Conservation (phyloP, 2,888 invertebrate species). For the Adela reaumurella region DNA sequence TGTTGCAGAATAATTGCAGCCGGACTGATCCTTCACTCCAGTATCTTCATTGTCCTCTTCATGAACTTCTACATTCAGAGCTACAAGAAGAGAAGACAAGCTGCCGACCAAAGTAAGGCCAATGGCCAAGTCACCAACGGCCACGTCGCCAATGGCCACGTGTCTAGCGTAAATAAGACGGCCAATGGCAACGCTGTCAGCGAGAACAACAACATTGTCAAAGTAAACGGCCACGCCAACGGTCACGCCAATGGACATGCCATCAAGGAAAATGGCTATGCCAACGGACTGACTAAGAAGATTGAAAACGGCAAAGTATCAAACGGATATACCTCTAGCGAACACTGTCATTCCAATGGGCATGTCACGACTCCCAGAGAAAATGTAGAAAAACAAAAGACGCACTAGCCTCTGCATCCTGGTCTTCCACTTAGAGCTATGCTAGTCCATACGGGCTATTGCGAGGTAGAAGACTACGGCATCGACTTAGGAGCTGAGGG, state of each 20-base stretch:
- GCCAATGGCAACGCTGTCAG: constrained; percentile 12
- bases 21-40: constrained; percentile 72
- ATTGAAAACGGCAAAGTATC: constrained; percentile 18
- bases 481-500: too few relatives aligned
- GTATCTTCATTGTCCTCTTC: constrained; percentile 88
- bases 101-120: constrained; percentile 24
- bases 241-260: constrained; percentile 15
- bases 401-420: background rate
- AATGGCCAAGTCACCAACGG: constrained; percentile 11
- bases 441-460: background rate
- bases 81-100: constrained; percentile 51
- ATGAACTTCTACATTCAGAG: constrained; percentile 87
- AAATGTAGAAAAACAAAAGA: background rate
- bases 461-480: too few relatives aligned
- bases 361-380: constrained; percentile 12
- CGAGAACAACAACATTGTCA: constrained; percentile 11
- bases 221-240: constrained; percentile 18
- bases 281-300: constrained; percentile 13
- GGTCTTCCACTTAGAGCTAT: background rate
- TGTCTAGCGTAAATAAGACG: background rate
- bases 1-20: constrained; percentile 62
- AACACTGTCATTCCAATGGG: constrained; percentile 26
- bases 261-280: constrained; percentile 19
- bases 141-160: constrained; percentile 17
- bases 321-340: constrained; percentile 12